These are phyloP conservation scores for Cinara cedri DNA, from an alignment of 2,888 invertebrate species.

Conservation along the genomic window DNA sequence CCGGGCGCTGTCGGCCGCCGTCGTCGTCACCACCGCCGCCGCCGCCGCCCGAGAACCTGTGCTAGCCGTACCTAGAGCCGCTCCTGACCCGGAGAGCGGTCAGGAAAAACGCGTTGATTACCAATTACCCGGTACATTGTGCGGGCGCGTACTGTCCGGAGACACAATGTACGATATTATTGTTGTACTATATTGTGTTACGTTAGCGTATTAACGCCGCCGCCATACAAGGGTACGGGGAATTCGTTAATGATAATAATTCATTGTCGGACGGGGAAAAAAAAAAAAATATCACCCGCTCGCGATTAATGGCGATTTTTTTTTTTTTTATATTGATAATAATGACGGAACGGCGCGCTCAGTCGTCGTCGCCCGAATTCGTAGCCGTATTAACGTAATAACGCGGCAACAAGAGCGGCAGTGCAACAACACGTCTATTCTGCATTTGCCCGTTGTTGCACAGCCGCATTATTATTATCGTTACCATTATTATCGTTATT, in stretches of 20 bases:
- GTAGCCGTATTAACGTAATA: too few relatives aligned
- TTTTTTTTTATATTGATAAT: background rate
- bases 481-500: too few relatives aligned
- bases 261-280: background rate
- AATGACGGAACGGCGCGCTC: too few relatives aligned
- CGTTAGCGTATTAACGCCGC: background rate
- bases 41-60: too few relatives aligned
- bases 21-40: too few relatives aligned
- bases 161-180: background rate
- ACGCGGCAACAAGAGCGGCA: too few relatives aligned
- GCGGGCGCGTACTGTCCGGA: background rate
- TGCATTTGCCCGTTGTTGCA: too few relatives aligned
- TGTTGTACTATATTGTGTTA: background rate
- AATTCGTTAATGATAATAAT: background rate
- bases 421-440: too few relatives aligned
- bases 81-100: conserved; percentile 14
- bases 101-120: conserved; percentile 38
- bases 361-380: too few relatives aligned
- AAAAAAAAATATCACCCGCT: background rate
- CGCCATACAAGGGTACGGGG: background rate
- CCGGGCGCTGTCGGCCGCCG: background rate
- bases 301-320: background rate
- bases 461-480: too few relatives aligned
- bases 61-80: too few relatives aligned
- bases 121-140: conserved; percentile 49